A percentile compares a stretch with the other conserved stretches of the same genome.
These are phyloP conservation scores for Eunapius fragilis DNA, from an alignment of 37 sponge, comb jelly and placozoan genomes.

Conservation along the genomic window DNA sequence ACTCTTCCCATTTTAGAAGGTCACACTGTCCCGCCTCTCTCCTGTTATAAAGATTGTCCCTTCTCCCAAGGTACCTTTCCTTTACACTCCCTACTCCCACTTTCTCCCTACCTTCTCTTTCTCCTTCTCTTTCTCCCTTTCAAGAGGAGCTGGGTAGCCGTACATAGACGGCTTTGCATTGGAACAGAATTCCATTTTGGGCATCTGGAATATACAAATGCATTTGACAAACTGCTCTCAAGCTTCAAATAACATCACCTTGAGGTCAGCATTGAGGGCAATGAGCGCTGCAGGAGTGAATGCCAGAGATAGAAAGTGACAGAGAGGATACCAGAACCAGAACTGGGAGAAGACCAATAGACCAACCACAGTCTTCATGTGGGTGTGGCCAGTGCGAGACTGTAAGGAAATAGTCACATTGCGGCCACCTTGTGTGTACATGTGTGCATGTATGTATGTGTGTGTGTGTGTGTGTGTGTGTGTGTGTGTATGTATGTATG, in stretches of 20 bases:
- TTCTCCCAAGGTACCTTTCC: not conserved
- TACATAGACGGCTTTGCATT: conserved; percentile 91
- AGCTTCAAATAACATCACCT: conserved; percentile 37
- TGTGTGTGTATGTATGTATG: not conserved
- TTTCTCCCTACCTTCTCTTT: conserved; percentile 79
- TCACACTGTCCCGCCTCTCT: no score
- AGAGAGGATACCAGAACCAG: conserved; percentile 98
- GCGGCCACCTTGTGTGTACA: conserved; percentile 77
- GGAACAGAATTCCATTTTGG: conserved; percentile 84
- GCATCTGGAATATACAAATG: conserved; percentile 75
- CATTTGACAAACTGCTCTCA: no score
- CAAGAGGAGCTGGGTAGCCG: conserved; percentile 84
- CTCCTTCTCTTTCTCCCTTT: conserved; percentile 91
- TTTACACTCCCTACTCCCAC: no score
- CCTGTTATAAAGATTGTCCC: not conserved
- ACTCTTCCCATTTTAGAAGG: not conserved
- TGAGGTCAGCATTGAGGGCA: conserved; percentile 87
- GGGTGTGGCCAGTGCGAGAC: conserved; percentile 91
- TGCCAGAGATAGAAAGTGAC: conserved; percentile 94
- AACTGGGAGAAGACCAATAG: conserved; percentile 94
- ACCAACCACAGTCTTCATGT: conserved; percentile 90
- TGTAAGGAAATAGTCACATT: conserved; percentile 95
- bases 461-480: conserved; percentile 8
- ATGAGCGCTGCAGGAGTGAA: conserved; percentile 94
- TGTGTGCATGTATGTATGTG: not conserved